Conservation (phyloP, 35 echinoderm and acorn worm genomes). For the Heliocidaris erythrogramma region DNA sequence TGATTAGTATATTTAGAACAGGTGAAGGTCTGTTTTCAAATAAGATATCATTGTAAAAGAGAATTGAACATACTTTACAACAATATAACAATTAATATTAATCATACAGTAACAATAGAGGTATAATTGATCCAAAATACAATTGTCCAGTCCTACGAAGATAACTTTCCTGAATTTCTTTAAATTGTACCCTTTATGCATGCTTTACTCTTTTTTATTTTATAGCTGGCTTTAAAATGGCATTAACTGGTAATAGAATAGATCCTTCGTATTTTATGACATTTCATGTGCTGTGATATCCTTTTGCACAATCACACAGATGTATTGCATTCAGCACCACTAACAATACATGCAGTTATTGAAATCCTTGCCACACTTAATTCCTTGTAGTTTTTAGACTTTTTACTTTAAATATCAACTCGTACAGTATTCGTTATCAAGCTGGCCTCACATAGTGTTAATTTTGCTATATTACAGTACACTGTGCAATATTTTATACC, state of each 20-base stretch:
- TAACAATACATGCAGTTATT: background rate
- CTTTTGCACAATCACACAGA: background rate
- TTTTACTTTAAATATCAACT: background rate
- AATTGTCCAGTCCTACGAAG: background rate
- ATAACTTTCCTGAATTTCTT: background rate
- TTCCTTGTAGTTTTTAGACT: background rate
- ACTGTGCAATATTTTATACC: no score
- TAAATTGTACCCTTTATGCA: background rate
- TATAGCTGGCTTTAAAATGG: constrained; percentile 33
- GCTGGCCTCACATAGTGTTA: background rate
- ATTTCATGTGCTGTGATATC: background rate
- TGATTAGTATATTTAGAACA: background rate
- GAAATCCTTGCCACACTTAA: no score
- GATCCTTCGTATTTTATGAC: background rate
- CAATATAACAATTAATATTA: background rate
- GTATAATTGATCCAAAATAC: background rate
- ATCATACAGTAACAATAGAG: background rate
- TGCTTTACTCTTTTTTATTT: background rate
- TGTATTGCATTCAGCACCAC: background rate
- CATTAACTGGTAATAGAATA: constrained; percentile 23
- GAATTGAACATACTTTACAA: background rate
- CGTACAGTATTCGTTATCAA: background rate
- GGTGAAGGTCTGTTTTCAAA: background rate
- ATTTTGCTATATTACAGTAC: background rate
- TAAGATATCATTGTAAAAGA: background rate